Conservation (phyloP, 2,113 vertebrate genomes). For the Uria lomvia region DNA sequence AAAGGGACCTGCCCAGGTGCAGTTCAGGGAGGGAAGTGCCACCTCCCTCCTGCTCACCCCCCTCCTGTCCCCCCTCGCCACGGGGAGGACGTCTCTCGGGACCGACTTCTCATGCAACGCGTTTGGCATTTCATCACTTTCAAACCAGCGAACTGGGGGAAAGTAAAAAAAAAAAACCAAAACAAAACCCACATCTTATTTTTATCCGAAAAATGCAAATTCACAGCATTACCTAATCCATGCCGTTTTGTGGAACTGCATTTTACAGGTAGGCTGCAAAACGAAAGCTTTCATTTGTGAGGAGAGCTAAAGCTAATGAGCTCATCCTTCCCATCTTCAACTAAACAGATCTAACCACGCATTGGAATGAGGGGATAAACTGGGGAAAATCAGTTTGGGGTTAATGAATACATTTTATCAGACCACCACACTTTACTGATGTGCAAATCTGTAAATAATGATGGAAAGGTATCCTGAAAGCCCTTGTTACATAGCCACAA, state of each 20-base stretch:
- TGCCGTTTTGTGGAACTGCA: neutral
- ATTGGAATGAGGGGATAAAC: neutral
- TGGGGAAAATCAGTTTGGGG: neutral
- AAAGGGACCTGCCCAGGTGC: neutral
- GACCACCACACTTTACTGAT: neutral
- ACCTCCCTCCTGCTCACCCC: neutral
- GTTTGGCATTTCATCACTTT: neutral
- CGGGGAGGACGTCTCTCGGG: rapidly evolving
- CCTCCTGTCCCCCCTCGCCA: neutral
- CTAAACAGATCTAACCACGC: neutral
- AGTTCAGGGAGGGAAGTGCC: rapidly evolving
- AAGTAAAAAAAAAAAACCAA: neutral
- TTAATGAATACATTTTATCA: neutral
- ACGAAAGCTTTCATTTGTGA: neutral
- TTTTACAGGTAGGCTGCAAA: neutral
- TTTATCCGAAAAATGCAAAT: neutral
- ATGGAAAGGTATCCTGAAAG: neutral
- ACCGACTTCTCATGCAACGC: neutral
- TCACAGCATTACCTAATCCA: neutral
- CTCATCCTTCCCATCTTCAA: neutral
- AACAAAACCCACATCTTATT: neutral
- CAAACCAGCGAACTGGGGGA: neutral
- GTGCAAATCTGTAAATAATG: neutral
- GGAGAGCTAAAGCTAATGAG: neutral
- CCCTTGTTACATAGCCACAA: neutral